Percentiles rank a stretch among this genome's conserved stretches.
phyloP scores from a whole-genome alignment of 1,140 invertebrate species.

The Ericerus pela region DNA sequence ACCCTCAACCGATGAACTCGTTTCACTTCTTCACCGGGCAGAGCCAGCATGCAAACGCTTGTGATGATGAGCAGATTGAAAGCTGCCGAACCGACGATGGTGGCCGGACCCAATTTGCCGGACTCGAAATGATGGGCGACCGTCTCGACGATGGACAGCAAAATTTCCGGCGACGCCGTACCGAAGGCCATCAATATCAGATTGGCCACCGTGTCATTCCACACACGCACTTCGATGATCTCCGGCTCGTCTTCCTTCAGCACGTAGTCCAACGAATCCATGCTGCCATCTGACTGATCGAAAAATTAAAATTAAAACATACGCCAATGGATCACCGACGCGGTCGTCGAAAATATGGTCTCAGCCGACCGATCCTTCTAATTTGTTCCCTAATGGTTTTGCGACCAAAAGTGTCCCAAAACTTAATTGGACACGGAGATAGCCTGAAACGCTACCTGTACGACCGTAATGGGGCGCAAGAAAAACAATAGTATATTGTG shows the following conservation, averaged over 20 bases:
- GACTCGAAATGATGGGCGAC: constrained; percentile 37
- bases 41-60: constrained; percentile 40
- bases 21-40: constrained; percentile 36
- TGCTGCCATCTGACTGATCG: constrained; percentile 21
- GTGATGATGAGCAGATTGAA: constrained; percentile 46
- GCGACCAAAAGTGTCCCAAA: too few relatives aligned
- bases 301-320: background rate
- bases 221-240: constrained; percentile 32
- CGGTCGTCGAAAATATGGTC: too few relatives aligned
- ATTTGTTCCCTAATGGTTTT: too few relatives aligned
- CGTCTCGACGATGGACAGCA: constrained; percentile 46
- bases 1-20: constrained; percentile 40
- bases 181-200: constrained; percentile 50
- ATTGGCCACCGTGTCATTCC: constrained; percentile 54
- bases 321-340: too few relatives aligned
- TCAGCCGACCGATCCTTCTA: too few relatives aligned
- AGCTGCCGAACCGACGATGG: constrained; percentile 51
- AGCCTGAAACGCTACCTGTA: too few relatives aligned
- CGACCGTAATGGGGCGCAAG: too few relatives aligned
- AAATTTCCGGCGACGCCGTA: constrained; percentile 41
- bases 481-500: too few relatives aligned
- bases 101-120: constrained; percentile 43
- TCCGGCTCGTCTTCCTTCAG: constrained; percentile 27
- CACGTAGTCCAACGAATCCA: constrained; percentile 20
- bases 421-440: too few relatives aligned